These are phyloP conservation scores for Cephus spinipes DNA, from an alignment of 2,888 invertebrate species.

Conservation along the genomic window DNA sequence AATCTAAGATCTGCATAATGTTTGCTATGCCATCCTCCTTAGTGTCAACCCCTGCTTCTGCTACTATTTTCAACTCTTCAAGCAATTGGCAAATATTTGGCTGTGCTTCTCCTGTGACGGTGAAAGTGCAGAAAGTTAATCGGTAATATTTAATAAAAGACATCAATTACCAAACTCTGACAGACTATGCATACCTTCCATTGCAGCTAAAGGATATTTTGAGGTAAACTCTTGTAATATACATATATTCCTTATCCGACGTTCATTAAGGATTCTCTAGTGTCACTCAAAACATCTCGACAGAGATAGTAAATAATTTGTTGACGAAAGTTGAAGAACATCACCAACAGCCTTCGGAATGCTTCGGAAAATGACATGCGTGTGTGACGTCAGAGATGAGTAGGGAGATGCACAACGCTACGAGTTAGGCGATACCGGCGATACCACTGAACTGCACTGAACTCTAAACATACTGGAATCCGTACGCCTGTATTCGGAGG, in stretches of 20 bases:
- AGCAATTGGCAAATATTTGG: conserved; percentile 45
- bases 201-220: not conserved
- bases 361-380: conserved; percentile 23
- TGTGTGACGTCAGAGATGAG: not conserved
- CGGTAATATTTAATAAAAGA: not conserved
- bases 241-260: not conserved
- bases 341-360: conserved; percentile 20
- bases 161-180: not conserved
- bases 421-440: too few relatives aligned
- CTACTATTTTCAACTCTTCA: conserved; percentile 37
- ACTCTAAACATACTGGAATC: too few relatives aligned
- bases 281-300: not conserved
- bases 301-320: conserved; percentile 8
- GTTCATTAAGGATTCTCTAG: not conserved
- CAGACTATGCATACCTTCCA: not conserved
- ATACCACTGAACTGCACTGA: too few relatives aligned
- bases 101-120: conserved; percentile 36
- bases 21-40: conserved; percentile 30
- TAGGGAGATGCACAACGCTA: too few relatives aligned
- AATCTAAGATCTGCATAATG: conserved; percentile 44
- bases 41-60: conserved; percentile 33
- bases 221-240: not conserved
- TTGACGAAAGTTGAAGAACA: conserved; percentile 14
- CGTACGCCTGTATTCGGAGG: too few relatives aligned
- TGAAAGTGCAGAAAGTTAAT: not conserved